These are phyloP conservation scores for Leptopilina clavipes DNA, from an alignment of 1,140 invertebrate genomes.

Conservation along the genomic window DNA sequence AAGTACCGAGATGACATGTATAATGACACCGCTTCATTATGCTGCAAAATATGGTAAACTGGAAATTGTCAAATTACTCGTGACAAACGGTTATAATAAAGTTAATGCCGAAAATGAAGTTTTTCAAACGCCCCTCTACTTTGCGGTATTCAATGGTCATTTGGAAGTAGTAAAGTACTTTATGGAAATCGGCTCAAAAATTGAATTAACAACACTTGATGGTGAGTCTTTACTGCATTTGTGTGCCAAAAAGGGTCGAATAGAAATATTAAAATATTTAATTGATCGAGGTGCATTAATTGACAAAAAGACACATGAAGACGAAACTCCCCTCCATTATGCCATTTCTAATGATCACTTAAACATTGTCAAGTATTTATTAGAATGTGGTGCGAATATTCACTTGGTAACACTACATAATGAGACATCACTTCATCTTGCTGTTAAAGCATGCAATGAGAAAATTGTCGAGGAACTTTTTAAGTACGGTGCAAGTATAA, in stretches of 20 bases:
- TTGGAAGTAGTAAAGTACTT: background rate
- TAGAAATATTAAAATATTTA: background rate
- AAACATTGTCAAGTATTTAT: background rate
- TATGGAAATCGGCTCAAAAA: background rate
- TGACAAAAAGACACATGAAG: background rate
- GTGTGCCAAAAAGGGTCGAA: background rate
- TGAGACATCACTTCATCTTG: background rate
- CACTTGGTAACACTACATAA: background rate
- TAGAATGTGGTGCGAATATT: background rate
- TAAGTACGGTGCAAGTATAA: background rate
- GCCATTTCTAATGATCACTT: background rate
- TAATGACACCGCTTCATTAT: background rate
- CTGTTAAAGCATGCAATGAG: background rate
- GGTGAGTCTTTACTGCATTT: background rate
- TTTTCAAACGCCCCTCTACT: background rate
- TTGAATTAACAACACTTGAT: background rate
- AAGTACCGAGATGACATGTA: background rate
- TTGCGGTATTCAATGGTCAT: background rate
- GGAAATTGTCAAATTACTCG: background rate
- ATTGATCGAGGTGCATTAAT: background rate
- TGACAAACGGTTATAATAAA: background rate
- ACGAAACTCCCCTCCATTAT: background rate
- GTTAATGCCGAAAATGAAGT: background rate
- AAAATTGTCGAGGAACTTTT: background rate
- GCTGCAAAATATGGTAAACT: background rate